Percentiles rank a stretch among this genome's conserved stretches.
Evolutionary conservation across 2,888 invertebrate species (phyloP).

Genomic region (Cataglyphis livida): DNA sequence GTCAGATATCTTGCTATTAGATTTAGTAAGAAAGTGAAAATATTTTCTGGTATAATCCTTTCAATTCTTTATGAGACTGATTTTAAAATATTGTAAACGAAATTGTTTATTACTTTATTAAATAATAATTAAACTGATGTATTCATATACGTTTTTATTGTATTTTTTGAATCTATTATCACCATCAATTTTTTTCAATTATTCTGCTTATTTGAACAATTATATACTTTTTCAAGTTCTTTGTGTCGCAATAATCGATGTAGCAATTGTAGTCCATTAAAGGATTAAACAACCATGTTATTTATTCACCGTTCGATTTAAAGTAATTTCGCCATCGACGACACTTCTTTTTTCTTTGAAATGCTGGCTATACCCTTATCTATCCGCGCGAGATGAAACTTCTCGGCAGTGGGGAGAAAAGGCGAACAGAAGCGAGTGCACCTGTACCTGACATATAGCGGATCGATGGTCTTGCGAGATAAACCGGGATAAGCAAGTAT

Average conservation of each 20-base stretch:
- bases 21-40: background rate
- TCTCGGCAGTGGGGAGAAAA: background rate
- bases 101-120: background rate
- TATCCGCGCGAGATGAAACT: background rate
- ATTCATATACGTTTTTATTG: background rate
- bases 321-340: conserved; percentile 23
- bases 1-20: background rate
- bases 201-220: background rate
- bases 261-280: conserved; percentile 3
- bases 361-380: background rate
- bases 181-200: background rate
- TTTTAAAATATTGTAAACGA: background rate
- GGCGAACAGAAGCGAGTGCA: conserved; percentile 20
- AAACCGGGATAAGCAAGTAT: conserved; percentile 54
- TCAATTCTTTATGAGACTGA: background rate
- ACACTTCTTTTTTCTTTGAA: background rate
- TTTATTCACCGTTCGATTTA: conserved; percentile 12
- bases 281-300: background rate
- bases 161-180: background rate
- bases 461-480: conserved; percentile 61
- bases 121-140: background rate
- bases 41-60: background rate
- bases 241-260: background rate
- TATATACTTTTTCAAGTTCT: background rate
- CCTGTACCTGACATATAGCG: conserved; percentile 40